Conservation (phyloP, 2,888 invertebrate genomes). For the Pinctada fucata region DNA sequence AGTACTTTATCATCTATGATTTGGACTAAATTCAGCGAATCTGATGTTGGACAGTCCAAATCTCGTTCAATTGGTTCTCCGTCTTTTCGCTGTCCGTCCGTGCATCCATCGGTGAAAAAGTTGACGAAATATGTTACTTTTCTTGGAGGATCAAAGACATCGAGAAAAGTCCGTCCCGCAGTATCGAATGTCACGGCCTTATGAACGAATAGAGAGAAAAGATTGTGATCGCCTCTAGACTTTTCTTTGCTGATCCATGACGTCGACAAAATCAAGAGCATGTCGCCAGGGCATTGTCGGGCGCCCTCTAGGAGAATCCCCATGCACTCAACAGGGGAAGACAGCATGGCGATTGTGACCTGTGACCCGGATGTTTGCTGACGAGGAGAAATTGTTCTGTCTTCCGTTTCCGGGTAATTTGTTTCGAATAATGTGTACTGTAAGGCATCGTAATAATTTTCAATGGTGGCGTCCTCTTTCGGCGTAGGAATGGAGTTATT, state of each 20-base stretch:
- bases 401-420: conserved; percentile 50
- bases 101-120: conserved; percentile 51
- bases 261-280: conserved; percentile 53
- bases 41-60: conserved; percentile 61
- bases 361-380: not conserved
- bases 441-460: conserved; percentile 34
- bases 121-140: conserved; percentile 59
- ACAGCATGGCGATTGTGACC: conserved; percentile 47
- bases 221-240: conserved; percentile 20
- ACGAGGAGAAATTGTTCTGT: conserved; percentile 46
- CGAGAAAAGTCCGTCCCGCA: conserved; percentile 52
- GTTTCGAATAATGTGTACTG: conserved; percentile 55
- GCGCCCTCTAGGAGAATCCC: conserved; percentile 55
- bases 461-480: conserved; percentile 22
- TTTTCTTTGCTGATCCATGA: conserved; percentile 50
- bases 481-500: conserved; percentile 12
- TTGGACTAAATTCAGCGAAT: conserved; percentile 50
- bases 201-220: conserved; percentile 50
- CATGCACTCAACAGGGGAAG: conserved; percentile 58
- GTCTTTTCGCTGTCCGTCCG: conserved; percentile 48
- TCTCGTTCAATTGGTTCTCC: conserved; percentile 44
- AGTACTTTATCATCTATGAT: conserved; percentile 58
- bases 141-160: conserved; percentile 53
- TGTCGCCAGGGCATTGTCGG: conserved; percentile 50
- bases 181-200: conserved; percentile 57